Conservation (phyloP, 2,113 vertebrate genomes). For the Puffinus mauretanicus region DNA sequence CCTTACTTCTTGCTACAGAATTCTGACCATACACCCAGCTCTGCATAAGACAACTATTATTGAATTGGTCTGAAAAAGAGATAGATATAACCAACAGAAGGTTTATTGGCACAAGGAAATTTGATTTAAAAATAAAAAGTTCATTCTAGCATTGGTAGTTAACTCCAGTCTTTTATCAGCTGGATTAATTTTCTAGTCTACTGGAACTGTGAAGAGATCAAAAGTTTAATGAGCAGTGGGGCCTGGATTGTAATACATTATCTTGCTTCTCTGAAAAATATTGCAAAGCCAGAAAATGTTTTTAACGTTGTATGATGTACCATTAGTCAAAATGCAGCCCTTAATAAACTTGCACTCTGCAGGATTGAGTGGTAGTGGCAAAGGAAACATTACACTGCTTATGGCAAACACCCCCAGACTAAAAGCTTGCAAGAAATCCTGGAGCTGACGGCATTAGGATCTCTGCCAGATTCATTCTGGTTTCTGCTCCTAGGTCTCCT, state of each 20-base stretch:
- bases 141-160: not conserved
- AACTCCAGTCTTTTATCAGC: not conserved
- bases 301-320: not conserved
- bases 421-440: not conserved
- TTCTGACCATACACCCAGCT: not conserved
- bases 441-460: not conserved
- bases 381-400: not conserved
- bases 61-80: not conserved
- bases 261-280: not conserved
- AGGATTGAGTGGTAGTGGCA: not conserved
- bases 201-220: not conserved
- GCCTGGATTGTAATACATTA: not conserved
- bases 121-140: not conserved
- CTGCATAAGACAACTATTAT: not conserved
- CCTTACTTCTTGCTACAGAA: not conserved
- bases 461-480: not conserved
- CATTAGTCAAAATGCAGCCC: not conserved
- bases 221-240: not conserved
- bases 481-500: not conserved
- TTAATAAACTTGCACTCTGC: not conserved
- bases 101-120: not conserved
- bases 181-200: not conserved
- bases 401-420: not conserved
- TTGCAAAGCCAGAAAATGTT: constrained; percentile 3
- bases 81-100: not conserved